phyloP scores from a whole-genome alignment of 2,113 vertebrate genomes.

The Brachyhypopomus gauderio region DNA sequence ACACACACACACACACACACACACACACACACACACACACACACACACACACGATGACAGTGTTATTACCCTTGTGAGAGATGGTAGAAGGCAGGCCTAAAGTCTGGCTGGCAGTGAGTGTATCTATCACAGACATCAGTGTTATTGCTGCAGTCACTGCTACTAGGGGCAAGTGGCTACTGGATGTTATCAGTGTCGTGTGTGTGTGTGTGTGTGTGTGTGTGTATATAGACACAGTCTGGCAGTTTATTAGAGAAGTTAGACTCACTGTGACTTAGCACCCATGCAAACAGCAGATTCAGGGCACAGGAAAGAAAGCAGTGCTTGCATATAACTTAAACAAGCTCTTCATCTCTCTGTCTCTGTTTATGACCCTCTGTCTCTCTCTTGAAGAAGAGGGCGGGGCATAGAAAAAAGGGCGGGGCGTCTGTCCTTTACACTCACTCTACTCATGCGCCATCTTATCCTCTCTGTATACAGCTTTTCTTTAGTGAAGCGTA shows the following conservation, averaged over 20 bases:
- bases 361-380: neutral
- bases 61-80: neutral
- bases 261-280: conserved; percentile 12
- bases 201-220: conserved; percentile 6
- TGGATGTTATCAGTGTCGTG: conserved; percentile 12
- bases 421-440: neutral
- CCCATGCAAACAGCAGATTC: conserved; percentile 2
- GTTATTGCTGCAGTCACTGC: conserved; percentile 27
- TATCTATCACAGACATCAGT: conserved; percentile 21
- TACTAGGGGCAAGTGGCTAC: conserved; percentile 28
- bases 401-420: no score
- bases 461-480: neutral
- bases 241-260: conserved; percentile 23
- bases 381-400: no score
- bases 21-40: conserved; percentile 42
- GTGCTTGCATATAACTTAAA: conserved; percentile 20
- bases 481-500: neutral
- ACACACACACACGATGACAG: conserved; percentile 10
- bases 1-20: conserved; percentile 42
- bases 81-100: neutral
- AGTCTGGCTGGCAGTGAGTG: conserved; percentile 17
- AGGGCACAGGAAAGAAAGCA: neutral
- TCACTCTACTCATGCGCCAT: no score
- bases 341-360: conserved; percentile 51
- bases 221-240: neutral